Evolutionary conservation across 2,888 invertebrate genomes (phyloP).

Genomic region (Drosophila prolongata): DNA sequence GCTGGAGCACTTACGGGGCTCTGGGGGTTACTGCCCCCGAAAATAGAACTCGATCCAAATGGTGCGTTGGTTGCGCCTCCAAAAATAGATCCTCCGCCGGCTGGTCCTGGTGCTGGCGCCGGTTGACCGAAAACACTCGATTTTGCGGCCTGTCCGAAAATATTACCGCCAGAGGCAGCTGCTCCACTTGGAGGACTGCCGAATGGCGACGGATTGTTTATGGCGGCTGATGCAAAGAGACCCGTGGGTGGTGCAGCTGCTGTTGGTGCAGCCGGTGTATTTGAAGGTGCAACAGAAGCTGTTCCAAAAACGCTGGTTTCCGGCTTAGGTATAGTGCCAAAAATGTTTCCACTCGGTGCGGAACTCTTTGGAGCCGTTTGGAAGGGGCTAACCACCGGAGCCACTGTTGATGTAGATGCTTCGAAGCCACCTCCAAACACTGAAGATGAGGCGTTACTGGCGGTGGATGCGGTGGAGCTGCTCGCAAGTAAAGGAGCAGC

Average conservation of each 20-base stretch:
- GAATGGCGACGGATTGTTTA: constrained; percentile 58
- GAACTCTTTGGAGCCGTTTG: constrained; percentile 29
- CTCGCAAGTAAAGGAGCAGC: constrained; percentile 37
- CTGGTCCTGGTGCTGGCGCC: constrained; percentile 20
- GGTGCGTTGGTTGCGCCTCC: constrained; percentile 39
- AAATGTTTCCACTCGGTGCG: constrained; percentile 63
- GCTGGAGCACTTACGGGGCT: constrained; percentile 20
- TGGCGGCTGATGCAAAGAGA: constrained; percentile 72
- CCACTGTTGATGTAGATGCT: constrained; percentile 7
- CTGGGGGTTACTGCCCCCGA: constrained; percentile 58
- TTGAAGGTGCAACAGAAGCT: constrained; percentile 21
- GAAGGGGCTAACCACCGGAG: constrained; percentile 17
- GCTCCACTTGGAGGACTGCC: constrained; percentile 35
- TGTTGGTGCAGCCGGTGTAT: constrained; percentile 43
- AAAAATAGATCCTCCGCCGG: constrained; percentile 43
- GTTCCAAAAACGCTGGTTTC: constrained; percentile 76
- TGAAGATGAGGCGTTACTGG: constrained; percentile 25
- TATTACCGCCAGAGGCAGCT: constrained; percentile 54
- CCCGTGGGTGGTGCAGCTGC: constrained; percentile 58
- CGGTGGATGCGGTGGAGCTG: constrained; percentile 27
- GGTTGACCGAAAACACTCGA: constrained; percentile 36
- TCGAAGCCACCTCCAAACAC: constrained; percentile 31
- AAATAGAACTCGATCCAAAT: constrained; percentile 60
- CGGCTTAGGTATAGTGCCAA: constrained; percentile 81
- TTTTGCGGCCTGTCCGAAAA: constrained; percentile 62